phyloP scores from a whole-genome alignment of 2,797 vertebrate species.

The Podarcis siculus region DNA sequence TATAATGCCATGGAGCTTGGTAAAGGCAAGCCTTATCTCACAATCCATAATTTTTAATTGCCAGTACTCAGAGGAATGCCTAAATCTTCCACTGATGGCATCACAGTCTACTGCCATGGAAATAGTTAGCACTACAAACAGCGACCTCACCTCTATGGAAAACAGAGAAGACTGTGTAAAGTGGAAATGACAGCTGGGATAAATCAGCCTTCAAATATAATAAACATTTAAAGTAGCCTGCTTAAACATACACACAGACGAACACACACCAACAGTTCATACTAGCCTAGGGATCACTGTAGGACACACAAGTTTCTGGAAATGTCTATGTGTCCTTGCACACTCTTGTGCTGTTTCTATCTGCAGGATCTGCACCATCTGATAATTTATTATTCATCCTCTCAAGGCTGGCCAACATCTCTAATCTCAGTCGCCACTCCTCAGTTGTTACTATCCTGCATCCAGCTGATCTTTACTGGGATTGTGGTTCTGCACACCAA shows the following conservation, averaged over 20 bases:
- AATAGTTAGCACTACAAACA: slow-evolving; percentile 72
- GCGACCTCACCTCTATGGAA: slow-evolving; percentile 63
- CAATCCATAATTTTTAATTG: slow-evolving; percentile 74
- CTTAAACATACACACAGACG: background rate
- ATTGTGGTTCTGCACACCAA: background rate
- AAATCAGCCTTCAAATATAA: slow-evolving; percentile 33
- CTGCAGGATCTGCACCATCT: background rate
- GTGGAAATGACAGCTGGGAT: slow-evolving; percentile 49
- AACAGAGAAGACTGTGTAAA: slow-evolving; percentile 60
- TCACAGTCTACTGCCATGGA: slow-evolving; percentile 76
- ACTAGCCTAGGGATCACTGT: background rate
- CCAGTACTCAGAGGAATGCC: slow-evolving; percentile 67
- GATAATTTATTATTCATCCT: background rate
- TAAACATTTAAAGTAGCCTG: slow-evolving; percentile 21
- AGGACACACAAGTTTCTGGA: background rate
- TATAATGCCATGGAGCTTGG: slow-evolving; percentile 64
- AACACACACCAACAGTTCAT: background rate
- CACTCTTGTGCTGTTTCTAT: background rate
- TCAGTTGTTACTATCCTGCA: background rate
- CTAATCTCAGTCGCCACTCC: background rate
- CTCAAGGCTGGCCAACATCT: background rate
- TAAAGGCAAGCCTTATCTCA: slow-evolving; percentile 71
- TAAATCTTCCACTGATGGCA: slow-evolving; percentile 70
- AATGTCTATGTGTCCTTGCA: background rate
- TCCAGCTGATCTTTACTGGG: background rate